A percentile compares a stretch with the other conserved stretches of the same genome.
Evolutionary conservation across 2,797 vertebrate species (phyloP).

Genomic region (Phrynocephalus vlangalii): DNA sequence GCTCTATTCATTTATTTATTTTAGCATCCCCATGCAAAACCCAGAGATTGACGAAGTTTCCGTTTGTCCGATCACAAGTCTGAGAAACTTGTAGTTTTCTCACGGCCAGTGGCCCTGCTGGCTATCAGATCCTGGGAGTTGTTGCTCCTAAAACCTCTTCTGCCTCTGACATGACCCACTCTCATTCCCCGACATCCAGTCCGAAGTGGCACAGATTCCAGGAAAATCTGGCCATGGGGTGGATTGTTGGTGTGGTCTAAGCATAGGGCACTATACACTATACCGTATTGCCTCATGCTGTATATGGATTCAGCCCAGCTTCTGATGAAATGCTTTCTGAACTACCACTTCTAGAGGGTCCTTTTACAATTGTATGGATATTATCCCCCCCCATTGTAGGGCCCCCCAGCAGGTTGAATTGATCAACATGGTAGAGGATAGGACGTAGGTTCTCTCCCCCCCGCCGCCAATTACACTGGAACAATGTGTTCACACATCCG

Average conservation of each 20-base stretch:
- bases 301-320: too few species aligned
- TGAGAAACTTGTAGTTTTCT: too few species aligned
- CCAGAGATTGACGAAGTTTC: too few species aligned
- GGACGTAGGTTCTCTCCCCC: not conserved
- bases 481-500: accelerated
- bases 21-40: too few species aligned
- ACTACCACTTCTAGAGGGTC: too few species aligned
- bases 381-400: not conserved
- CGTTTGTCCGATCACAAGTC: too few species aligned
- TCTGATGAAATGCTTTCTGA: too few species aligned
- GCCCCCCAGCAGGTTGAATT: not conserved
- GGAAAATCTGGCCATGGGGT: not conserved
- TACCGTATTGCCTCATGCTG: not conserved
- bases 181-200: not conserved
- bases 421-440: not conserved
- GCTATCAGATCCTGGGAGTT: too few species aligned
- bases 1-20: too few species aligned
- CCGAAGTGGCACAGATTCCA: not conserved
- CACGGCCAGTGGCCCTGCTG: too few species aligned
- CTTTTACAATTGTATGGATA: not conserved
- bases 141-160: too few species aligned
- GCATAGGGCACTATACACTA: too few species aligned
- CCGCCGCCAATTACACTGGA: accelerated
- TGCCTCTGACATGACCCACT: not conserved
- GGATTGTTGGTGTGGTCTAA: not conserved